phyloP scores from a whole-genome alignment of 2,113 vertebrate genomes.

The Tychaedon coryphoeus region DNA sequence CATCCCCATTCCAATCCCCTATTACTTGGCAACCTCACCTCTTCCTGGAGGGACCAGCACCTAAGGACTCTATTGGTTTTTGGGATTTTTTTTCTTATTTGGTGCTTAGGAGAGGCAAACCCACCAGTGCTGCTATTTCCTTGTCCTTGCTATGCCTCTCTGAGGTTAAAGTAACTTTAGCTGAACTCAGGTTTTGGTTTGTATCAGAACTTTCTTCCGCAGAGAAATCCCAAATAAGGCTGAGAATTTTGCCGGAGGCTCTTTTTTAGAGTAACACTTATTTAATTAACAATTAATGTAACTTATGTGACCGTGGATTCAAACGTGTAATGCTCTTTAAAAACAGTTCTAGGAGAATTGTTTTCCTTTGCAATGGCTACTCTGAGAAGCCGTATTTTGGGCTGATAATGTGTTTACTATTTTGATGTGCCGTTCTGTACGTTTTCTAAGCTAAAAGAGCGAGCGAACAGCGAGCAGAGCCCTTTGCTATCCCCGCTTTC shows the following conservation, averaged over 20 bases:
- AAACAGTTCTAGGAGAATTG: background rate
- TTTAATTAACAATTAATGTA: conserved; percentile 1
- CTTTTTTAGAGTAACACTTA: background rate
- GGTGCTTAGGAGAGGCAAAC: background rate
- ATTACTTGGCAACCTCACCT: background rate
- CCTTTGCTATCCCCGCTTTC: rapidly evolving
- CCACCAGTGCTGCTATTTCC: background rate
- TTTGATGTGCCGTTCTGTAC: rapidly evolving
- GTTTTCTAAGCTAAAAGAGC: background rate
- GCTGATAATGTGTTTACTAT: background rate
- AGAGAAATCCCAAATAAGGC: background rate
- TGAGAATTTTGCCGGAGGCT: background rate
- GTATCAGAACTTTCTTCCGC: background rate
- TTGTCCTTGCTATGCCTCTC: background rate
- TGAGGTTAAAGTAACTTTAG: background rate
- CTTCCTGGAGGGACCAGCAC: background rate
- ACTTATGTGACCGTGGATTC: background rate
- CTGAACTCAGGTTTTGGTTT: background rate
- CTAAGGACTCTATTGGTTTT: background rate
- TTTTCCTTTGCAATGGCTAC: background rate
- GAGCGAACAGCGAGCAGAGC: background rate
- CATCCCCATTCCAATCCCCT: background rate
- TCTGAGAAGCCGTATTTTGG: background rate
- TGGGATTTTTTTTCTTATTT: background rate
- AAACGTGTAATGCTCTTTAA: background rate